Percentiles rank a stretch among this genome's conserved stretches.
These are phyloP conservation scores for Arremon aurantiirostris DNA, from an alignment of 2,797 vertebrate species.

Conservation along the genomic window DNA sequence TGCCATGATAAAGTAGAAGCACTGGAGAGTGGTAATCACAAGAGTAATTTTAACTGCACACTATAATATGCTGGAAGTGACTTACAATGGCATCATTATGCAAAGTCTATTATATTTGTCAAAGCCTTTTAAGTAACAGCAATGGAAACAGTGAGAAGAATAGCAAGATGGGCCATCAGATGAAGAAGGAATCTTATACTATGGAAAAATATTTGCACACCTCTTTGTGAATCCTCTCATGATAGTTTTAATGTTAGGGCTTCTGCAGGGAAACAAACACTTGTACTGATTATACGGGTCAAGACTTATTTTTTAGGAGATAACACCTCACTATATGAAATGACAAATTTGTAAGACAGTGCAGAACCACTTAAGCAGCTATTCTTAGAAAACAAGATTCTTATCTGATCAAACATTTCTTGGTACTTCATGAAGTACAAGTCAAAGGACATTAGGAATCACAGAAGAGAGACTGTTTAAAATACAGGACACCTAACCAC, in stretches of 20 bases:
- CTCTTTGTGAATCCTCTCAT: background rate
- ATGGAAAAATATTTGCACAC: background rate
- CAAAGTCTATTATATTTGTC: slow-evolving; percentile 42
- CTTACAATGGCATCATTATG: slow-evolving; percentile 19
- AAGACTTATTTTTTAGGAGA: background rate
- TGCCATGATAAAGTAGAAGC: slow-evolving; percentile 18
- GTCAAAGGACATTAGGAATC: slow-evolving; percentile 22
- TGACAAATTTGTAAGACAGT: background rate
- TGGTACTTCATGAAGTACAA: background rate
- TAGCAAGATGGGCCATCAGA: background rate
- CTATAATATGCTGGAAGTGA: slow-evolving; percentile 26
- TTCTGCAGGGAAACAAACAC: slow-evolving; percentile 22
- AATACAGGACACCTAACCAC: background rate
- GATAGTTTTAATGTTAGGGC: background rate
- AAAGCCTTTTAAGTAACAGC: slow-evolving; percentile 47
- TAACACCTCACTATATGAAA: background rate
- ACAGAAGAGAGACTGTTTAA: background rate
- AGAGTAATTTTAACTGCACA: slow-evolving; percentile 21
- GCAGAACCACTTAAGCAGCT: background rate
- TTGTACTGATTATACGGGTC: background rate
- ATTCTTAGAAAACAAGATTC: slow-evolving; percentile 20
- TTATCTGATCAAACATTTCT: slow-evolving; percentile 31
- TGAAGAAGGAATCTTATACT: background rate
- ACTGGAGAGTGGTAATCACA: background rate
- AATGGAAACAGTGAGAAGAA: slow-evolving; percentile 25